Evolutionary conservation across 2,888 invertebrate species (phyloP).

Genomic region (Sisyra nigra): DNA sequence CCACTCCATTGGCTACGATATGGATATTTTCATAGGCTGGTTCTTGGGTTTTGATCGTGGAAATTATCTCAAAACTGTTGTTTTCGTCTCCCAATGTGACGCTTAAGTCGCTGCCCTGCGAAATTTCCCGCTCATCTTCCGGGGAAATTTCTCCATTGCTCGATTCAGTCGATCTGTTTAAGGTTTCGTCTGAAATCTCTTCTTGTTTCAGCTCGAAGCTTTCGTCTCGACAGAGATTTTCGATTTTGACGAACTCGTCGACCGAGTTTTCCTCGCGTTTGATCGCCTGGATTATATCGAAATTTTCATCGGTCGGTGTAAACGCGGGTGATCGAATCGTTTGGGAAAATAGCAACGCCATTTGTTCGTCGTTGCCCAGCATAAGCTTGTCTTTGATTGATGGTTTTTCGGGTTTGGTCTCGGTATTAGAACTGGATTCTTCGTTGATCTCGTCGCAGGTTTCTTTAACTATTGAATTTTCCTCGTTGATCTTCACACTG

Average conservation of each 20-base stretch:
- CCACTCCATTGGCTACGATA: not conserved
- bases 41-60: constrained; percentile 3
- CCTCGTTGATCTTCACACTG: constrained; percentile 1
- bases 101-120: constrained; percentile 4
- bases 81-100: not conserved
- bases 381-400: constrained; percentile 15
- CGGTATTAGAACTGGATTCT: constrained; percentile 7
- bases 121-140: constrained; percentile 9
- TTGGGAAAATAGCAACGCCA: constrained; percentile 26
- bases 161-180: constrained; percentile 3
- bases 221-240: constrained; percentile 7
- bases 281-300: constrained; percentile 28
- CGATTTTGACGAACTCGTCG: constrained; percentile 13
- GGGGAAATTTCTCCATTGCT: constrained; percentile 10
- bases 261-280: constrained; percentile 16
- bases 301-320: constrained; percentile 28
- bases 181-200: not conserved
- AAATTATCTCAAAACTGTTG: not conserved
- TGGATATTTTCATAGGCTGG: not conserved
- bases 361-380: constrained; percentile 25
- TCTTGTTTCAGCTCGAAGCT: not conserved
- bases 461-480: not conserved
- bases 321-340: constrained; percentile 29
- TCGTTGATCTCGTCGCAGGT: not conserved
- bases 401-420: not conserved